These are phyloP conservation scores for Hippocampus mohnikei DNA, from an alignment of 2,113 vertebrate species.

Conservation along the genomic window DNA sequence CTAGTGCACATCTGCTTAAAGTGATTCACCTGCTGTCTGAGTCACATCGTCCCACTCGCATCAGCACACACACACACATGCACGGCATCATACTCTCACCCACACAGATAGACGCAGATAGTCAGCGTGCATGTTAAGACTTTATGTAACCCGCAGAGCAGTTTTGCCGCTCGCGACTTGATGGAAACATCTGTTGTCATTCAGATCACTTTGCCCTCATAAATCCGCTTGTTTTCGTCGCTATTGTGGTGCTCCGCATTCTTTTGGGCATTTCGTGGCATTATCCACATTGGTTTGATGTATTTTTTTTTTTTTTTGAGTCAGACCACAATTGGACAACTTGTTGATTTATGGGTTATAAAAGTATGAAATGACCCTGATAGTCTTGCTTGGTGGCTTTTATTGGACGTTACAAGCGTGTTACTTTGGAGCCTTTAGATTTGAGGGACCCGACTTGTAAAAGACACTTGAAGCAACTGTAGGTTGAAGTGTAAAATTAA, in stretches of 20 bases:
- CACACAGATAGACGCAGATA: constrained; percentile 4
- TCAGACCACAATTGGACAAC: not conserved
- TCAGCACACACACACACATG: constrained; percentile 3
- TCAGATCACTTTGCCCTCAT: constrained; percentile 1
- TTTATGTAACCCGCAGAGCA: constrained; percentile 29
- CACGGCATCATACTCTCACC: not conserved
- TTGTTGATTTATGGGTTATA: not conserved
- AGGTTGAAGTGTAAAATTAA: too few relatives aligned
- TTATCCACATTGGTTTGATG: not conserved
- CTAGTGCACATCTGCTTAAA: constrained; percentile 19
- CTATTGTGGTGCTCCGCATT: not conserved
- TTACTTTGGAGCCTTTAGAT: too few relatives aligned
- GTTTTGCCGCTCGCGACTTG: not conserved
- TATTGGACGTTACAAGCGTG: not conserved
- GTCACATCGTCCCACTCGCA: constrained; percentile 34
- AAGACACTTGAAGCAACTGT: too few relatives aligned
- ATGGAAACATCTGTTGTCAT: constrained; percentile 34
- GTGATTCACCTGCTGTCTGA: constrained; percentile 58
- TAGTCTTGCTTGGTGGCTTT: not conserved
- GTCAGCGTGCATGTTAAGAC: not conserved
- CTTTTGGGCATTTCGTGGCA: not conserved
- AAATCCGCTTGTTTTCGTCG: not conserved
- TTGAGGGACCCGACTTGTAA: too few relatives aligned
- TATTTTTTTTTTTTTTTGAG: not conserved
- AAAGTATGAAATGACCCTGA: not conserved